Evolutionary conservation across 2,797 vertebrate genomes (phyloP), one percentile per base, ranked within the genome.

Genomic region (Enteromius afrohamiltoni): DNA sequence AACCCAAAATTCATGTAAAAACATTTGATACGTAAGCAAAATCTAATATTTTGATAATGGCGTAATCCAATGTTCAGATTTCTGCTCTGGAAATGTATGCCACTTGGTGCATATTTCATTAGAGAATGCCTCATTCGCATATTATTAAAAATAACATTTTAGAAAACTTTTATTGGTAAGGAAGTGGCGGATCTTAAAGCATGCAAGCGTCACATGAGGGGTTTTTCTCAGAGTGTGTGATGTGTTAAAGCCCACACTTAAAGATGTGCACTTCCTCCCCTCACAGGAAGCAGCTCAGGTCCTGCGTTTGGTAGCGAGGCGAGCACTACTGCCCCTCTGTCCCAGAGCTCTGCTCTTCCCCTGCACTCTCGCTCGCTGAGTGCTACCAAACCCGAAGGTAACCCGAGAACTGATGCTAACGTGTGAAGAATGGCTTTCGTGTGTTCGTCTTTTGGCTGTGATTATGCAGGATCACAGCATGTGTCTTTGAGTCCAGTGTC

Each of bases 341-440:
- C 96, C 89, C 95, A 94, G 87, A 94, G 91, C 89, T 93, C 95
- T 77, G 92, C 93, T 17, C 94, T 95, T 90, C 90, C 94, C 88
- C 91, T 94, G 68, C 95, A 96, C 83, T 87, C 93, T 84, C 93
- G 92, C 86, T 91, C 94, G 80, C 88, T 95, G 87, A 96, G 95
- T 92, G 87, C 93, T 75, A 93, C 95, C 82, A 92, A 95, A 91
- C 93, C 94, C 60, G 92, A 97, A 96, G 96, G 96, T 97, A 95
- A 93, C 70, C 31, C 3, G 73, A 58, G 17, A 51, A 16, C 37
- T 49, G 3, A 37, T 2, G 45, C 74, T 69, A 17, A 3, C 60
- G 34, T n/a, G 6, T 60, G n/a, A 17, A 45, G 71, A 49, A 51
- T 82, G 67, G 42, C 29, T 62, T 83, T 19, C 26, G 70, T 83